phyloP scores from a whole-genome alignment of 2,113 vertebrate species.

The Trematocara zebra region DNA sequence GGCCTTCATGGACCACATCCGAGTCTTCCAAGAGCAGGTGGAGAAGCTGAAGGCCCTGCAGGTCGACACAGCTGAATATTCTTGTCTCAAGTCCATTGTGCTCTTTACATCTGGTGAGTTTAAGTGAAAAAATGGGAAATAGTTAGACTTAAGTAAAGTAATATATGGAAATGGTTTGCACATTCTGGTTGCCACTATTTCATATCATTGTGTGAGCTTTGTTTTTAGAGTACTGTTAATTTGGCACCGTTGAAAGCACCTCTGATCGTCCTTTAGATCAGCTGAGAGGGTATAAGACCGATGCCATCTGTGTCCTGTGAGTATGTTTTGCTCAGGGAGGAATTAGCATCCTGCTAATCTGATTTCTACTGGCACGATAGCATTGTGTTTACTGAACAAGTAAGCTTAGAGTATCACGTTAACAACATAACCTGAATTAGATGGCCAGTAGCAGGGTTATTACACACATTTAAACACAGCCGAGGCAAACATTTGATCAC shows the following conservation, averaged over 20 bases:
- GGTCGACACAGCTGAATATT: constrained; percentile 81
- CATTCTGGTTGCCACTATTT: not conserved
- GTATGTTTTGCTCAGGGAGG: not conserved
- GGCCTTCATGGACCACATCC: constrained; percentile 87
- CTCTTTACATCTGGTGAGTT: constrained; percentile 82
- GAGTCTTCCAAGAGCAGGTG: constrained; percentile 84
- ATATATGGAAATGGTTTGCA: not conserved
- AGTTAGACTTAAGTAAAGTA: not conserved
- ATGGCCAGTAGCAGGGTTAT: not conserved
- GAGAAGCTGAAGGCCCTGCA: constrained; percentile 84
- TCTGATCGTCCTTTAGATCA: not conserved
- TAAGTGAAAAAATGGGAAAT: not conserved
- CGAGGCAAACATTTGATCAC: accelerated
- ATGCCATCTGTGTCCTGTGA: not conserved
- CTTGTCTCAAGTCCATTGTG: constrained; percentile 82
- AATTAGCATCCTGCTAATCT: not conserved
- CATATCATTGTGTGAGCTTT: not conserved
- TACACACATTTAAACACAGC: not conserved
- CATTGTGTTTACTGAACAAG: not conserved
- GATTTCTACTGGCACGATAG: not conserved
- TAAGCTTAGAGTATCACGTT: not conserved
- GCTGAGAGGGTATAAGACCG: not conserved
- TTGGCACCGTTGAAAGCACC: accelerated
- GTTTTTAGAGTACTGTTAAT: not conserved
- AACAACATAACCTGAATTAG: not conserved